Evolutionary conservation across 2,113 vertebrate species (phyloP).

Genomic region (Turnix velox): DNA sequence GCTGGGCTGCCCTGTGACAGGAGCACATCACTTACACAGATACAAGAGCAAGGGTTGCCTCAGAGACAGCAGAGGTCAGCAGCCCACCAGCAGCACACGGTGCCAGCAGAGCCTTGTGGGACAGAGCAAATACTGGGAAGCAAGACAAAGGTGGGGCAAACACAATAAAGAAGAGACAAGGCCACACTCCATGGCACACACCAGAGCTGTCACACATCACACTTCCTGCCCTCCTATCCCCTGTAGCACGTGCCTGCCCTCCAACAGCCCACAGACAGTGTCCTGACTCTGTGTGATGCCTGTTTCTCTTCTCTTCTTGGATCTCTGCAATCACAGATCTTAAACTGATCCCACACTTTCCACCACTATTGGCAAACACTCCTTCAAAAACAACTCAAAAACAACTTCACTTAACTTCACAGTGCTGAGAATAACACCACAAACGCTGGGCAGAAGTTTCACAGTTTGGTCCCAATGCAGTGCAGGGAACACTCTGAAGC

Average conservation of each 20-base stretch:
- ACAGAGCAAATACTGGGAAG: not conserved
- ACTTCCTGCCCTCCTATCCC: not conserved
- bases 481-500: not conserved
- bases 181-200: not conserved
- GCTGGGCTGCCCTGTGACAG: not conserved
- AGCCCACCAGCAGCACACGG: not conserved
- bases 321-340: not conserved
- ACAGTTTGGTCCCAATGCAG: not conserved
- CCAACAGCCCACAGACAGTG: not conserved
- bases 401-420: not conserved
- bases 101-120: not conserved
- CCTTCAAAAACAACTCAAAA: not conserved
- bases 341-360: not conserved
- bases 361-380: not conserved
- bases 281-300: not conserved
- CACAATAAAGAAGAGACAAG: not conserved
- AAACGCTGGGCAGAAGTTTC: not conserved
- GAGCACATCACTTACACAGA: not conserved
- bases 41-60: not conserved
- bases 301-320: not conserved
- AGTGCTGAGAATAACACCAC: not conserved
- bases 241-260: not conserved
- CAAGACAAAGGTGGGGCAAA: not conserved
- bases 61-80: not conserved
- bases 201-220: not conserved